phyloP scores from a whole-genome alignment of 2,888 invertebrate genomes.

The Drosophila robusta region DNA sequence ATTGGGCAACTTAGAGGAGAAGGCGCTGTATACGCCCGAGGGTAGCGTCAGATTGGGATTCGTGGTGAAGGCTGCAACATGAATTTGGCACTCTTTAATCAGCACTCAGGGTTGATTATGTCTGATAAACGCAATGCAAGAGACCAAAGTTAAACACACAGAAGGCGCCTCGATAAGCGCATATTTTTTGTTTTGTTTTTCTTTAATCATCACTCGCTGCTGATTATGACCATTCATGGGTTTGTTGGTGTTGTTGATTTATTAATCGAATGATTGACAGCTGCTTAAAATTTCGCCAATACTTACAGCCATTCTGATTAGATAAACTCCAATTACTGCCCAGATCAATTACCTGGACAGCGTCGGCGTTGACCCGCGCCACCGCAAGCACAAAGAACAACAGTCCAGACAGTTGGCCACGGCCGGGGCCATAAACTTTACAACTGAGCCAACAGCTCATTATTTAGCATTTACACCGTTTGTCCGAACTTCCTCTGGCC shows the following conservation, averaged over 20 bases:
- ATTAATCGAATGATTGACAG: slow-evolving; percentile 14
- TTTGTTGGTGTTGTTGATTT: slow-evolving; percentile 19
- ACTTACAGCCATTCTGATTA: slow-evolving; percentile 80
- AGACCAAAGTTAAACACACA: slow-evolving; percentile 1
- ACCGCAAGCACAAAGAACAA: slow-evolving; percentile 25
- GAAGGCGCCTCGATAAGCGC: slow-evolving; percentile 26
- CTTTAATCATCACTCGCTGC: slow-evolving; percentile 6
- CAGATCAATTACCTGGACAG: slow-evolving; percentile 71
- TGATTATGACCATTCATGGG: slow-evolving; percentile 27
- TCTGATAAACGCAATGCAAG: slow-evolving; percentile 4
- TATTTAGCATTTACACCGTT: not conserved
- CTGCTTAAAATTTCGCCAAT: slow-evolving; percentile 1
- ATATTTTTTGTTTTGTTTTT: not conserved
- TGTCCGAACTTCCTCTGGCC: slow-evolving; percentile 28
- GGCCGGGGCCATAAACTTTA: slow-evolving; percentile 6
- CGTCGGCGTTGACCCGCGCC: slow-evolving; percentile 51
- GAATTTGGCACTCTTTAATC: not conserved
- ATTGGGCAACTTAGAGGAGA: slow-evolving; percentile 61
- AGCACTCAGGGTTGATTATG: not conserved
- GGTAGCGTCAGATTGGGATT: slow-evolving; percentile 69
- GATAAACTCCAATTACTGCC: slow-evolving; percentile 67
- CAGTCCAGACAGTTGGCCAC: slow-evolving; percentile 8
- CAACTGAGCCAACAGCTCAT: slow-evolving; percentile 17
- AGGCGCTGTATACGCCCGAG: slow-evolving; percentile 83
- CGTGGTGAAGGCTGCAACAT: slow-evolving; percentile 37